Conservation (phyloP, 1,140 invertebrate species). For the Bombyx mori region ASM3026992v2 NC_085132.1:3813001-3813500, state of each 20-base stretch:
- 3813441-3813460: slow-evolving; percentile 41
- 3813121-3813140: slow-evolving; percentile 35
- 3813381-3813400: slow-evolving; percentile 25
- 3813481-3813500: slow-evolving; percentile 34
- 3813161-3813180: too few species aligned
- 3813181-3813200: too few species aligned
- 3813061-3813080: slow-evolving; percentile 29
- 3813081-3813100: slow-evolving; percentile 46
- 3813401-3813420: slow-evolving; percentile 42
- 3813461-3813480: slow-evolving; percentile 32
- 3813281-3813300: too few species aligned
- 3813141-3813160: slow-evolving; percentile 44
- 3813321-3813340: too few species aligned
- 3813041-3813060: slow-evolving; percentile 14
- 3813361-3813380: too few species aligned
- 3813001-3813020: slow-evolving; percentile 5
- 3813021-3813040: slow-evolving; percentile 2
- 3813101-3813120: slow-evolving; percentile 38
- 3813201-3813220: too few species aligned
- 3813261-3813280: too few species aligned
- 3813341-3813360: too few species aligned
- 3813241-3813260: too few species aligned
- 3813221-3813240: too few species aligned
- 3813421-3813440: slow-evolving; percentile 52
- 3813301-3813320: too few species aligned